A percentile compares a stretch with the other conserved stretches of the same genome.
Conservation (phyloP, 1,140 invertebrate genomes). For the Drosophila melanogaster region Release_6_plus_ISO1_MT NT_033777.3:5135501-5136000, state of each 20-base stretch:
- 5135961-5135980: background rate
- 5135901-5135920: constrained; percentile 11
- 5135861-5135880: constrained; percentile 25
- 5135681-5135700: constrained; percentile 36
- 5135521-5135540: constrained; percentile 64
- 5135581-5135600: background rate
- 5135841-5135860: constrained; percentile 71
- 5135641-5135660: constrained; percentile 77
- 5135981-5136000: background rate
- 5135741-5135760: constrained; percentile 79
- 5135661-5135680: background rate
- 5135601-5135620: constrained; percentile 27
- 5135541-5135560: constrained; percentile 52
- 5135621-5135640: constrained; percentile 50
- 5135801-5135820: constrained; percentile 1
- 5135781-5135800: background rate
- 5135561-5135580: constrained; percentile 9
- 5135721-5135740: constrained; percentile 80
- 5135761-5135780: constrained; percentile 61
- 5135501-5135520: constrained; percentile 81
- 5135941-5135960: constrained; percentile 27
- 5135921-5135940: constrained; percentile 8
- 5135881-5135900: constrained; percentile 7
- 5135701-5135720: constrained; percentile 69
- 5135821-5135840: constrained; percentile 73